These are phyloP conservation scores for Sander vitreus DNA, from an alignment of 2,113 vertebrate species.

Conservation along the genomic window DNA sequence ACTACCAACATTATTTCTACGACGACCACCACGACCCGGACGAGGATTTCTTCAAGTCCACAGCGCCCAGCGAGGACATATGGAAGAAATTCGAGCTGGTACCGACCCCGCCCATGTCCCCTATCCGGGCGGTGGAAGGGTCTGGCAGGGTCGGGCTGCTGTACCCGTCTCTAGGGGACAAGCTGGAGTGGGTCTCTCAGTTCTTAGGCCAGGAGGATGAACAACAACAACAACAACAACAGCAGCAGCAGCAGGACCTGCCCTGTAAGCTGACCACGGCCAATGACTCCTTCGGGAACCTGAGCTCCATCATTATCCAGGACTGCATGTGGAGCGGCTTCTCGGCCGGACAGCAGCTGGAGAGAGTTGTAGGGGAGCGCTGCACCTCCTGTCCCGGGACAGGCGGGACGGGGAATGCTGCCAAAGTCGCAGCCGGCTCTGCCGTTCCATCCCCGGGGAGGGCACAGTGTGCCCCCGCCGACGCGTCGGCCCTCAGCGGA, in stretches of 20 bases:
- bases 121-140: slow-evolving; percentile 83
- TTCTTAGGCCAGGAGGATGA: slow-evolving; percentile 89
- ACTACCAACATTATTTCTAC: slow-evolving; percentile 94
- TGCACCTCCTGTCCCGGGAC: slow-evolving; percentile 77
- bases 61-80: slow-evolving; percentile 95
- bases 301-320: slow-evolving; percentile 92
- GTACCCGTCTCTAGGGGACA: slow-evolving; percentile 82
- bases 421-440: slow-evolving; percentile 53
- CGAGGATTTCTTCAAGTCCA: slow-evolving; percentile 94
- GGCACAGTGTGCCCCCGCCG: slow-evolving; percentile 70
- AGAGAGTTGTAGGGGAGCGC: slow-evolving; percentile 90
- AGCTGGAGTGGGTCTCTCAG: slow-evolving; percentile 87
- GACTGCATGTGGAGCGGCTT: slow-evolving; percentile 99
- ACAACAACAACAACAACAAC: slow-evolving; percentile 79
- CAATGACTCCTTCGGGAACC: slow-evolving; percentile 86
- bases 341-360: slow-evolving; percentile 90
- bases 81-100: slow-evolving; percentile 99
- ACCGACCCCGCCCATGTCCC: slow-evolving; percentile 91
- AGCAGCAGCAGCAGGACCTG: slow-evolving; percentile 76
- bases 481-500: slow-evolving; percentile 77
- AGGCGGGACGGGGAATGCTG: slow-evolving; percentile 59
- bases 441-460: slow-evolving; percentile 60
- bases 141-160: slow-evolving; percentile 71
- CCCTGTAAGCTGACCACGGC: slow-evolving; percentile 83
- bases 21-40: slow-evolving; percentile 91